Base-by-base conservation (phyloP, 2,888 invertebrate species). In the Pherbina coryleti region DNA sequence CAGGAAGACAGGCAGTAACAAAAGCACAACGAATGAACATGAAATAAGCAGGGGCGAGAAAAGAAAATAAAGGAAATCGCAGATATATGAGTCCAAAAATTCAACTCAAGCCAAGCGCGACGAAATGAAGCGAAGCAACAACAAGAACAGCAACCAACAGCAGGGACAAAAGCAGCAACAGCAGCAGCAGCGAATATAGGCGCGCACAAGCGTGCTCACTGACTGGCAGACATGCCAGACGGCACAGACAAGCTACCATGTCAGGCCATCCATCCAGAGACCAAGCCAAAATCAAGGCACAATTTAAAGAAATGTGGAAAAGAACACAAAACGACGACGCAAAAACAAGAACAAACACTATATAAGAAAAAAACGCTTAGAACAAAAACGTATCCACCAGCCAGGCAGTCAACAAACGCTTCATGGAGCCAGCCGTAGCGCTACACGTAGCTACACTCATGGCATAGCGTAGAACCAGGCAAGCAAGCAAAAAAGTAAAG, bases 151-250 rank as follows among this genome's bases (percentile, higher is more conserved):
- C 72, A 19, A 64, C 62, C 31, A 51, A 28, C 70, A 55, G 69
- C 71, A 73, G 74, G 37, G 53, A 71, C 53, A 72, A 77, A 51
- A 55, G 70, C 34, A 34, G 75, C 31, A 66, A n/a, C n/a, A n/a
- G 44, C 72, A 22, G 67, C 53, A 49, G 79, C 80, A 80, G 78
- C 28, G 67, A 79, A 74, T 44, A 22, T 62, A 62, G 80, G 71
- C 81, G 71, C 81, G 80, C 81, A 80, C 81, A 80, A 81, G 81
- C 81, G 81, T 31, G 34, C 19, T 55, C 55, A 55, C 55, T 55
- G 19, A 14, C 55, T 17, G 34, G 64, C 69, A 19, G 62, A 37
- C 55, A 51, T 57, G 75, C 11, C 77, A 66, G 70, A 44, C 76
- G 44, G 72, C 55, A 44, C 74, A 76, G 80, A 74, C 60, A 73